Conservation (phyloP, 2,888 invertebrate species). For the Minunthozetes semirufus region DNA sequence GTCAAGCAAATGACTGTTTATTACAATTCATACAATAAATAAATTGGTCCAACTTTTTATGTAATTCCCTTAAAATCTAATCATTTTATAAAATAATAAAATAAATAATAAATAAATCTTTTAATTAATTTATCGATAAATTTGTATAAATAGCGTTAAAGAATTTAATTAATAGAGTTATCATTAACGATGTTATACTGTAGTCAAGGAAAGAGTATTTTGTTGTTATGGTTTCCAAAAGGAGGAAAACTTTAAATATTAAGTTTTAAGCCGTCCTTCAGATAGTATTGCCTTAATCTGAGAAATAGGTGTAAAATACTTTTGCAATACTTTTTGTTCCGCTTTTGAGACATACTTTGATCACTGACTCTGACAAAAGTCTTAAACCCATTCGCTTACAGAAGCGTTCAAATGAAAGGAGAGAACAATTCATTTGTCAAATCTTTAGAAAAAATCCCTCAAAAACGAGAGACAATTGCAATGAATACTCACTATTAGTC, state of each 20-base stretch:
- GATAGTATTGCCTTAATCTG: neutral
- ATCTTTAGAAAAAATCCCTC: neutral
- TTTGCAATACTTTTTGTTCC: neutral
- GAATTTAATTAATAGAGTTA: neutral
- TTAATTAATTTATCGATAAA: neutral
- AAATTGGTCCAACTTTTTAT: too few relatives aligned
- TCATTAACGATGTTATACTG: neutral
- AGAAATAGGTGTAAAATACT: neutral
- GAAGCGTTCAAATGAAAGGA: neutral
- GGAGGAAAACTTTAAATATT: neutral
- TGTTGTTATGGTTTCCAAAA: conserved; percentile 4
- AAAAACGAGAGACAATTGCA: neutral
- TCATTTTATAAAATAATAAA: neutral
- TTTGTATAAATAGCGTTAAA: neutral
- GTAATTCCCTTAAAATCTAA: too few relatives aligned
- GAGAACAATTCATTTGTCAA: neutral
- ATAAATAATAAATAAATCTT: neutral
- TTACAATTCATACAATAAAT: too few relatives aligned
- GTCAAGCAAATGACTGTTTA: neutral
- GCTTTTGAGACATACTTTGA: neutral
- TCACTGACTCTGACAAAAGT: neutral
- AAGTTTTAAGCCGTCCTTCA: neutral
- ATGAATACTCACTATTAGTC: neutral
- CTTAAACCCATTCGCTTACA: neutral
- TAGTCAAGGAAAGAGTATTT: neutral